These are phyloP conservation scores for Melinaea marsaeus DNA, from an alignment of 2,888 invertebrate genomes.

Conservation along the genomic window DNA sequence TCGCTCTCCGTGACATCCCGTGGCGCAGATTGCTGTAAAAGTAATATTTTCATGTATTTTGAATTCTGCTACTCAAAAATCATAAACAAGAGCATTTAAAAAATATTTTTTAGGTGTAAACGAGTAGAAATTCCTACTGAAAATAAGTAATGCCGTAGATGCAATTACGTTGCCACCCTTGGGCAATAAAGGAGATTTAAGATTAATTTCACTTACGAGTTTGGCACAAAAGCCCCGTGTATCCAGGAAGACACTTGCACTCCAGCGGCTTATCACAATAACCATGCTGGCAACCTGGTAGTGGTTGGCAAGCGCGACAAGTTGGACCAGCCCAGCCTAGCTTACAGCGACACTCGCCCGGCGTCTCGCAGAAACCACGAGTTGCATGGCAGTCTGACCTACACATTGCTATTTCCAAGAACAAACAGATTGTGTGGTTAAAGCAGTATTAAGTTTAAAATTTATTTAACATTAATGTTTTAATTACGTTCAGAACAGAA, in stretches of 20 bases:
- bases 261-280: constrained; percentile 93
- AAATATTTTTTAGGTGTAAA: too few relatives aligned
- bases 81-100: too few relatives aligned
- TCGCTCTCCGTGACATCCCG: constrained; percentile 88
- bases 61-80: too few relatives aligned
- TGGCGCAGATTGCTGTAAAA: constrained; percentile 86
- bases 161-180: too few relatives aligned
- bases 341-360: constrained; percentile 93
- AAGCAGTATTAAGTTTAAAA: background rate
- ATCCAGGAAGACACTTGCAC: constrained; percentile 94
- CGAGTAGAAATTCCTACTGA: too few relatives aligned
- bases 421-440: background rate
- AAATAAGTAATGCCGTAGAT: too few relatives aligned
- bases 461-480: background rate
- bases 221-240: constrained; percentile 92
- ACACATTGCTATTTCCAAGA: constrained; percentile 87
- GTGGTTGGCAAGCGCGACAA: constrained; percentile 90
- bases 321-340: constrained; percentile 93
- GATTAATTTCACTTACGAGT: constrained; percentile 81
- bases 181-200: too few relatives aligned
- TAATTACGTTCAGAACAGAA: constrained; percentile 91
- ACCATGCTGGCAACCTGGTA: constrained; percentile 95
- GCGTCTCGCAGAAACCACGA: constrained; percentile 90
- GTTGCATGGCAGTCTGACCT: constrained; percentile 90
- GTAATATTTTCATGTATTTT: background rate